Evolutionary conservation across 2,888 invertebrate genomes (phyloP).

Genomic region (Zelleria hepariella): DNA sequence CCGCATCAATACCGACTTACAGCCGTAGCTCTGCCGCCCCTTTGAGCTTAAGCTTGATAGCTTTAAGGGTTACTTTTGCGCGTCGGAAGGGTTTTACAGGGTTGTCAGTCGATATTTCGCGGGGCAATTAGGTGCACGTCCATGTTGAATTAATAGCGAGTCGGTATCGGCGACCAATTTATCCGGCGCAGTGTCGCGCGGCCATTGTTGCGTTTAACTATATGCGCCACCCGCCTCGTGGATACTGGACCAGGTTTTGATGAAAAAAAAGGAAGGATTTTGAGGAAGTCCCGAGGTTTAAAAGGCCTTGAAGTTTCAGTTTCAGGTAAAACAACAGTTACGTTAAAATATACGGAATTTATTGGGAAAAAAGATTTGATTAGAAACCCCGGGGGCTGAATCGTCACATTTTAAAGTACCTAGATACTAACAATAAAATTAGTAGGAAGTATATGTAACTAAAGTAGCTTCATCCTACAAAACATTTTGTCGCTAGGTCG

Average conservation of each 20-base stretch:
- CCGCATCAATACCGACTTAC: conserved; percentile 20
- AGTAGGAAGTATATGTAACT: no score
- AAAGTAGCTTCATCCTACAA: no score
- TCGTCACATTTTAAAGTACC: no score
- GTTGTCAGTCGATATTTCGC: conserved; percentile 40
- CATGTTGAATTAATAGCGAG: conserved; percentile 38
- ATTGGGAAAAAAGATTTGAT: no score
- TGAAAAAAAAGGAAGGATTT: background rate
- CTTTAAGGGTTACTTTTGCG: background rate
- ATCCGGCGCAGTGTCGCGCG: conserved; percentile 9
- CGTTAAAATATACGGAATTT: no score
- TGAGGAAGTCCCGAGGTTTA: background rate
- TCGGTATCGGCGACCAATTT: conserved; percentile 29
- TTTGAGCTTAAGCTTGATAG: background rate
- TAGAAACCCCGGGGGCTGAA: no score
- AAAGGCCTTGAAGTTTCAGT: background rate
- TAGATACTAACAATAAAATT: no score
- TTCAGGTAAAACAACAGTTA: no score
- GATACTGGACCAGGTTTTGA: background rate
- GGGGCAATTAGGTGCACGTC: conserved; percentile 39
- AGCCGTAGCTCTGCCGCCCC: conserved; percentile 8
- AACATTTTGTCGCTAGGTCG: no score
- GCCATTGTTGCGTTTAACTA: conserved; percentile 9
- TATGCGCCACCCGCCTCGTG: conserved; percentile 8
- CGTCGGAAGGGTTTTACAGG: conserved; percentile 15